These are phyloP conservation scores for Tillus elongatus DNA, from an alignment of 2,888 invertebrate genomes.

Conservation along the genomic window DNA sequence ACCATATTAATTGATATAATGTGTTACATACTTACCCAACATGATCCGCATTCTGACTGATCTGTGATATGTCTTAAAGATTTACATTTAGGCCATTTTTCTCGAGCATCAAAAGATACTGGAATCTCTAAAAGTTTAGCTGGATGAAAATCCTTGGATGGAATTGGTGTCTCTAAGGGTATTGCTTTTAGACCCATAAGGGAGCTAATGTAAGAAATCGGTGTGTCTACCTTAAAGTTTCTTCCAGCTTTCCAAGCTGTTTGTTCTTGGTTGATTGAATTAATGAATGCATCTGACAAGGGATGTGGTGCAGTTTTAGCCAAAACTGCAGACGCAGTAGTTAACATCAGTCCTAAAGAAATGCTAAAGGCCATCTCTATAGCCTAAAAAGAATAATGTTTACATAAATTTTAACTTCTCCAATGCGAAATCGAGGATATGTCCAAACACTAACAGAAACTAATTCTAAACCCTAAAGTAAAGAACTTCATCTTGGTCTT, in stretches of 20 bases:
- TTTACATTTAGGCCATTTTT: conserved; percentile 72
- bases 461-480: too few relatives aligned
- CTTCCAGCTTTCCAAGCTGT: conserved; percentile 70
- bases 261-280: conserved; percentile 56
- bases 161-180: conserved; percentile 58
- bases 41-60: conserved; percentile 82
- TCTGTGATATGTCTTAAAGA: conserved; percentile 70
- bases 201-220: conserved; percentile 49
- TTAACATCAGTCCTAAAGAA: too few relatives aligned
- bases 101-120: conserved; percentile 68
- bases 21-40: conserved; percentile 66
- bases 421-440: too few relatives aligned
- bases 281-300: conserved; percentile 62
- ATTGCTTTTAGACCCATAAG: conserved; percentile 59
- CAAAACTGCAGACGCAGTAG: too few relatives aligned
- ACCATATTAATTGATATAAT: too few relatives aligned
- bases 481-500: too few relatives aligned
- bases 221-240: conserved; percentile 57
- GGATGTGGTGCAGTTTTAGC: too few relatives aligned
- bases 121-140: conserved; percentile 45
- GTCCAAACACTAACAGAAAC: too few relatives aligned
- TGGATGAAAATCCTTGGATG: conserved; percentile 42
- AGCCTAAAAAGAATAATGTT: too few relatives aligned
- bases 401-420: too few relatives aligned
- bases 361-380: too few relatives aligned